phyloP scores from a whole-genome alignment of 2,113 vertebrate species.

The Colistium nudipinnis region DNA sequence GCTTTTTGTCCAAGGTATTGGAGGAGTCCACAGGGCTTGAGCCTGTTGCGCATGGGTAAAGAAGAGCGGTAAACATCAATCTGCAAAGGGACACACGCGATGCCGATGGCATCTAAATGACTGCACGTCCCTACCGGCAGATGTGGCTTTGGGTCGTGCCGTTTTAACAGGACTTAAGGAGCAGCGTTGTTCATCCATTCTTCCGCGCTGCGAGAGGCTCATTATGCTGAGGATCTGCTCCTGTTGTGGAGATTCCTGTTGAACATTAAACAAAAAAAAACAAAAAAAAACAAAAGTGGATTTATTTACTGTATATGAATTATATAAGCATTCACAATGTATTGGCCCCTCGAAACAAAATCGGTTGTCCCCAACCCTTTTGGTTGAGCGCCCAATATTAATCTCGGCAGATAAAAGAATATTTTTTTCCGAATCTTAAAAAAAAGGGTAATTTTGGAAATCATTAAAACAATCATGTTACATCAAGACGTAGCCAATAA shows the following conservation, averaged over 20 bases:
- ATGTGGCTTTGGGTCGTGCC: background rate
- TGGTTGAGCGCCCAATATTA: too few relatives aligned
- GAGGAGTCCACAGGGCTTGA: slow-evolving; percentile 70
- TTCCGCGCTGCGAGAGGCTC: slow-evolving; percentile 76
- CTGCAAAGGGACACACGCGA: background rate
- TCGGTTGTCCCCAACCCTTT: too few relatives aligned
- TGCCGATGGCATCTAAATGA: background rate
- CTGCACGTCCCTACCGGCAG: slow-evolving; percentile 22
- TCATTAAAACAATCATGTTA: too few relatives aligned
- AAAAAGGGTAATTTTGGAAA: too few relatives aligned
- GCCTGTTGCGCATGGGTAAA: slow-evolving; percentile 23
- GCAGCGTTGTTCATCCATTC: slow-evolving; percentile 82
- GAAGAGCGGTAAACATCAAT: background rate
- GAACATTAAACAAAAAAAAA: slow-evolving; percentile 8
- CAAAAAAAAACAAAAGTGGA: too few relatives aligned
- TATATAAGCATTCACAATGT: background rate
- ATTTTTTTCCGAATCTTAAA: too few relatives aligned
- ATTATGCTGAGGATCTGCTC: slow-evolving; percentile 80
- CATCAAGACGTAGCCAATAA: too few relatives aligned
- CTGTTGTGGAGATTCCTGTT: slow-evolving; percentile 58
- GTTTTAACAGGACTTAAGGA: slow-evolving; percentile 45
- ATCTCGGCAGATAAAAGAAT: too few relatives aligned
- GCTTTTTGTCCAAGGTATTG: slow-evolving; percentile 74
- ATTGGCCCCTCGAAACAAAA: too few relatives aligned
- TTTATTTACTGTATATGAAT: too few relatives aligned